These are phyloP conservation scores for Tamandua tetradactyla DNA, from an alignment of 2,797 vertebrate genomes.

Conservation along the genomic window DNA sequence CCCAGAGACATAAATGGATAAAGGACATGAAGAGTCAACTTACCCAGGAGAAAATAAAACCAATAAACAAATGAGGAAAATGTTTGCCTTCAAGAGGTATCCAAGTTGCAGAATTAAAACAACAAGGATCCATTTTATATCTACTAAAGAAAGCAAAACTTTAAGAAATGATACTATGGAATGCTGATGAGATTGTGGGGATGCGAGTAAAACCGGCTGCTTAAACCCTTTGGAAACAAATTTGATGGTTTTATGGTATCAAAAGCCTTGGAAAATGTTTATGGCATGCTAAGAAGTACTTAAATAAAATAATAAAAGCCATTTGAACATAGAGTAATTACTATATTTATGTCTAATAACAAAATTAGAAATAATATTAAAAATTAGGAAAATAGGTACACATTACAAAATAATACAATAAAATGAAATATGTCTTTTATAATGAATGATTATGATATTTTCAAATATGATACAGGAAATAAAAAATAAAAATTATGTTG, in stretches of 20 bases:
- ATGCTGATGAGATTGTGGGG: neutral
- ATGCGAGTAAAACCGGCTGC: neutral
- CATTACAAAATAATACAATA: neutral
- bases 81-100: neutral
- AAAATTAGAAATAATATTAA: conserved; percentile 47
- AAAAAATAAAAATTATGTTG: neutral
- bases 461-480: conserved; percentile 10
- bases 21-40: neutral
- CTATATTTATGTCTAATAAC: neutral
- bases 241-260: conserved; percentile 12
- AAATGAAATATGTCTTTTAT: neutral
- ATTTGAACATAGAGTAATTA: neutral
- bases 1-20: neutral
- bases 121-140: neutral
- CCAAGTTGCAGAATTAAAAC: neutral
- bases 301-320: conserved; percentile 24
- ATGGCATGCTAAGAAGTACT: conserved; percentile 20
- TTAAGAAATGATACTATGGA: neutral
- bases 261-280: conserved; percentile 28
- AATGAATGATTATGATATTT: neutral
- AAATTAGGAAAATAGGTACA: neutral
- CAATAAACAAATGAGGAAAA: conserved; percentile 26
- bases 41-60: conserved; percentile 21
- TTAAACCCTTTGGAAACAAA: neutral
- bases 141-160: conserved; percentile 31